Evolutionary conservation across 1,140 invertebrate genomes (phyloP), one percentile per base, ranked within the genome.

Genomic region (Elymnias hypermnestra): DNA sequence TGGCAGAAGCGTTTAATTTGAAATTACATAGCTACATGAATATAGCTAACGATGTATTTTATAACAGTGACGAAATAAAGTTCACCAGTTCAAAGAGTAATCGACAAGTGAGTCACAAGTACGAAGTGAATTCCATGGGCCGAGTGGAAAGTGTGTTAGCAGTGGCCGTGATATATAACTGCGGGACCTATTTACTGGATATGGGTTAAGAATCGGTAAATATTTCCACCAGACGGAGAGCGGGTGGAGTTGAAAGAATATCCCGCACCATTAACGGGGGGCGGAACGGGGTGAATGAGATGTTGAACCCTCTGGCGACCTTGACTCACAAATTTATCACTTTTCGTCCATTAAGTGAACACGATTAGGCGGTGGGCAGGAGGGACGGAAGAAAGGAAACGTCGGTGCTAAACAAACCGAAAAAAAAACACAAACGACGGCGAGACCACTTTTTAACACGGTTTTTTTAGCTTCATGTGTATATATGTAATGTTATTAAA

Each of bases 281-380:
- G 76, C 68, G 55, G 59, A 64, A 72, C 64, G 63, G 74, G 74
- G 78, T 78, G 68, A 76, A 72, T 70, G 69, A 63, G 63, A 74
- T 70, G 65, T 75, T 74, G 70, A 82, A 79, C 73, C 75, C 72
- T 77, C 72, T 45, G 56, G 10, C 69, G 75, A 82, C 79, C 79
- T 83, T 82, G 79, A 82, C 75, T 73, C 14, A 38, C 58, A 73
- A 68, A 79, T 79, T 83, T 83, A 83, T 83, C 70, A 77, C 73
- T 79, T 72, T 79, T 72, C 69, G 69, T 62, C 61, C 57, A 68
- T 73, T 72, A 77, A 75, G 70, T 79, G 75, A 79, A 79, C 73
- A 77, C 75, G 75, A 83, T 83, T 79, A 79, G 63, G 60, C 62
- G 65, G 59, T 65, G 62, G 72, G 57, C 66, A 71, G 55, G 41